Base-by-base conservation (phyloP, 2,888 invertebrate genomes). In the Oxytorus armatus region DNA sequence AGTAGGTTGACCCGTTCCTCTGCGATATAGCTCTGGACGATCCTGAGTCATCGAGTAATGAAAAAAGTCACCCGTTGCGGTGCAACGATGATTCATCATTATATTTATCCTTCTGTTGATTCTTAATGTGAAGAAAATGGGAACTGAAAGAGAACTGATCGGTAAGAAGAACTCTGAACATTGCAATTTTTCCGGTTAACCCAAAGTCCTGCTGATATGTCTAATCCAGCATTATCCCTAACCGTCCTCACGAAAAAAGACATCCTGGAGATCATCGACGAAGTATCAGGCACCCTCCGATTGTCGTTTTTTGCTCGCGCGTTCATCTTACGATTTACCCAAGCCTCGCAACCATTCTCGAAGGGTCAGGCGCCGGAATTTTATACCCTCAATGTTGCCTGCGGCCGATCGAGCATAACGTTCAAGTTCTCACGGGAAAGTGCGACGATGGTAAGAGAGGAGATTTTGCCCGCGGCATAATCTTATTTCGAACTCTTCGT, bases 401-500 rank as follows among this genome's bases (percentile, higher is more conserved):
- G 53, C 61, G 44, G 59, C 61, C 68, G 68, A 78, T 53, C 61
- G 53, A 68, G 59, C 72, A 61, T 77, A 73, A 78, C 59, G 66
- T 61, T 73, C 16, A 68, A 78, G 66, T 66, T 68, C 61, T 44
- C 25, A 49, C 63, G 49, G 16, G 21, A 18, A 25, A 47, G n/a
- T 8, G 65, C 18, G 70, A 47, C 23, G 49, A 66, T 33, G 21
- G 49, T 8, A 68, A 25, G 25, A 55, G 51, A 44, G 73, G 42
- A 44, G 73, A 73, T 78, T 89, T 88, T 86, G 85, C 85, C 82
- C 85, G 85, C 84, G 84, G 82, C 85, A 86, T 88, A 89, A 89
- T 89, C 88, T 89, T 86, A 86, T 88, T 89, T 88, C 84, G 85
- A 82, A 75, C 75, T 73, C 59, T 63, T 18, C 39, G 25, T 68